phyloP scores from a whole-genome alignment of 2,888 invertebrate genomes.

The Tetramorium bicarinatum region DNA sequence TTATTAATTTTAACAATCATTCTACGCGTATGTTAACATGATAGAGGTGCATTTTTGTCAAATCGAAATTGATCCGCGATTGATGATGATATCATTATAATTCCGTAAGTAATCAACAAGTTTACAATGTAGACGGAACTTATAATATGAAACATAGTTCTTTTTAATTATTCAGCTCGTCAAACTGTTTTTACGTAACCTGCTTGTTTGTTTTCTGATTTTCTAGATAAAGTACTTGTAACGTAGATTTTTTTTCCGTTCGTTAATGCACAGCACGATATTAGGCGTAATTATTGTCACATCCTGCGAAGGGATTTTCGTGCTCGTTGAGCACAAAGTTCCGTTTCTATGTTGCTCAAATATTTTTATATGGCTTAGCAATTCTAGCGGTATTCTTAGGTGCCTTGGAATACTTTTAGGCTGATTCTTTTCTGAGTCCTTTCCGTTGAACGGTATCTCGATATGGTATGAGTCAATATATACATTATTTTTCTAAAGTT shows the following conservation, averaged over 20 bases:
- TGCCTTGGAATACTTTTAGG: constrained; percentile 64
- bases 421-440: constrained; percentile 52
- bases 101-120: not conserved
- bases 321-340: not conserved
- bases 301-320: constrained; percentile 1
- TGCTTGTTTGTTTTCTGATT: not conserved
- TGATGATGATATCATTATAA: not conserved
- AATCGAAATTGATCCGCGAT: not conserved
- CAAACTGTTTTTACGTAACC: not conserved
- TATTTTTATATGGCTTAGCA: constrained; percentile 33
- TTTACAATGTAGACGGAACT: not conserved
- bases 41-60: not conserved
- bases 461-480: not conserved
- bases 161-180: not conserved
- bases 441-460: constrained; percentile 6
- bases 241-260: not conserved
- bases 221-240: not conserved
- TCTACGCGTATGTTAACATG: not conserved
- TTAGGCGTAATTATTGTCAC: constrained; percentile 5
- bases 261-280: not conserved
- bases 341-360: constrained; percentile 29
- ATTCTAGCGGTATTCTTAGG: constrained; percentile 63
- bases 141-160: not conserved
- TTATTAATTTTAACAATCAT: constrained; percentile 32
- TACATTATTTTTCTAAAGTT: not conserved